Evolutionary conservation across 2,888 invertebrate species (phyloP), one percentile per base, ranked within the genome.

Genomic region (Priocnemis perturbator): DNA sequence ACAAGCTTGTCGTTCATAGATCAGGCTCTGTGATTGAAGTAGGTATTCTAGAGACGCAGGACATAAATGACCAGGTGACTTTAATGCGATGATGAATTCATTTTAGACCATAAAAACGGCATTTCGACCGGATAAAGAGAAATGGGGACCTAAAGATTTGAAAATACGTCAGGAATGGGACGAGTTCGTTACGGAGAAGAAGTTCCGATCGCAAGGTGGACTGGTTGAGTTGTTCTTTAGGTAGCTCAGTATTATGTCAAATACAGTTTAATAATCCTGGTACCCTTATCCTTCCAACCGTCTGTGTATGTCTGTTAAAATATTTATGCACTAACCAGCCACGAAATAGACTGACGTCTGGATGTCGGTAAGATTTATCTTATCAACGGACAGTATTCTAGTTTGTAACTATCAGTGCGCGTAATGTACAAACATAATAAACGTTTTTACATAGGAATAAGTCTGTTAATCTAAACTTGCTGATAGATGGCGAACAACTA

Each of bases 101-200:
- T 62, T 73, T 67, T 64, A 89, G 88, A 83, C 82, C 37, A 23
- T 88, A 5, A 82, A 77, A 62, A 67, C 63, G 17, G 81, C 86
- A 3, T 88, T 88, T 60, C 63, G 44, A 3, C 87, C 89, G 0
- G 69, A 75, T 2, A 76, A 79, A 52, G 75, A 75, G 9, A 81
- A 79, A 3, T 89, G 89, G 88, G 88, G 89, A 45, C 89, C 89
- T 0, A 79, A 73, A 14, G 81, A 84, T 21, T 67, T 70, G 0
- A 82, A 86, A 62, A 72, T 66, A 19, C 82, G 82, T 7, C 68
- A 67, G n/a, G 83, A 89, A 65, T 89, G 89, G 89, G 76, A 80
- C 58, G 79, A 83, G 30, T 89, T 85, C 67, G 65, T 78, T 2
- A 61, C 81, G 9, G 77, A 76, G 44, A 87, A 86, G 53, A 78